Percentiles rank a stretch among this genome's conserved stretches.
phyloP scores from a whole-genome alignment of 2,797 vertebrate genomes.

The Ctenosaura bakeri region DNA sequence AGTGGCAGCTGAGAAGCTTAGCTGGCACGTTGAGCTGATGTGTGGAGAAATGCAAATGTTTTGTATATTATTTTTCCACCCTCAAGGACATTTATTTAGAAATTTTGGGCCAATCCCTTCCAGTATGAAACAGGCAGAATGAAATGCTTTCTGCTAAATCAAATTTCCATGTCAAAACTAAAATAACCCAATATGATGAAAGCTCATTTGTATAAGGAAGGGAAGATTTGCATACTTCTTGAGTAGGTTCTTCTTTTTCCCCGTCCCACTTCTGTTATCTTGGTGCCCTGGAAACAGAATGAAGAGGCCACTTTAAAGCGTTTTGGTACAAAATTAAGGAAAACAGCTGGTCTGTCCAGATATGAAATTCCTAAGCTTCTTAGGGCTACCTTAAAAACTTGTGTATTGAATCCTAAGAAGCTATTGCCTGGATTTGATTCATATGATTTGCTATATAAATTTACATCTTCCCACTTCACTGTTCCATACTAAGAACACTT shows the following conservation, averaged over 20 bases:
- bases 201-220: neutral
- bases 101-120: neutral
- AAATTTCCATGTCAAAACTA: neutral
- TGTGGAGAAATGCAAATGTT: constrained; percentile 60
- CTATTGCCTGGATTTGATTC: neutral
- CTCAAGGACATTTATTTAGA: neutral
- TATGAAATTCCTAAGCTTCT: neutral
- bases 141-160: constrained; percentile 16
- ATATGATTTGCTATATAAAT: neutral
- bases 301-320: neutral
- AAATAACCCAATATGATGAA: neutral
- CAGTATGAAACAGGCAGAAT: neutral
- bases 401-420: neutral
- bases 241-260: neutral
- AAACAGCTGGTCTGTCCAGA: neutral
- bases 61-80: constrained; percentile 29
- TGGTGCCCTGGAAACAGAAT: neutral
- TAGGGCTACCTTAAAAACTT: neutral
- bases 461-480: neutral
- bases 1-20: constrained; percentile 60
- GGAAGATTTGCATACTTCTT: neutral
- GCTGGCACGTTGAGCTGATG: constrained; percentile 22
- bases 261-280: neutral
- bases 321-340: neutral
- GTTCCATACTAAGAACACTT: neutral